Evolutionary conservation across 2,113 vertebrate genomes (phyloP), one percentile per base, ranked within the genome.

Genomic region (Prionailurus viverrinus): DNA sequence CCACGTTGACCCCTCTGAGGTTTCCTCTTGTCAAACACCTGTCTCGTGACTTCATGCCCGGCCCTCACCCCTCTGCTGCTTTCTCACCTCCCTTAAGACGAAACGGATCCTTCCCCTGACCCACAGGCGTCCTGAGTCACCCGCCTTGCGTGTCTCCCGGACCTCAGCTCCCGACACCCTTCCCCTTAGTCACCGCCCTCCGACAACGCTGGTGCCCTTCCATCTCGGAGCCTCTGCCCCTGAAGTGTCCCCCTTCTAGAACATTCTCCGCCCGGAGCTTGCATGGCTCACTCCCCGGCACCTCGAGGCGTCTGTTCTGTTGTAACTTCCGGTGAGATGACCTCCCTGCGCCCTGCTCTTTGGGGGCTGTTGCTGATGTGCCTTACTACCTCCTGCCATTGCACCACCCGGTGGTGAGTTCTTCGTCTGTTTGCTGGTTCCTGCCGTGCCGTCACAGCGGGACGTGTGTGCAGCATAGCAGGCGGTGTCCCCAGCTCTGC

Each of bases 1-100:
- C 39, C 58, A 5, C 1, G 2, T 36, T 1, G 66, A 29, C 25
- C 61, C 91, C 68, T 36, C 79, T 9, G 81, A 12, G 0, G 27
- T 25, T 4, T 10, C 58, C n/a, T 12, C 13, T 9, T 45, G 12
- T 23, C 91, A 39, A 51, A 63, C 1, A 1, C 3, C 10, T 13
- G 0, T 48, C 58, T 18, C n/a, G 0, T 1, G 7, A 33, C 7
- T 1, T 7, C 65, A 1, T 10, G 4, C 65, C 48, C 29, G 16
- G 27, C 78, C 23, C 21, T 27, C 73, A 1, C 10, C 25, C n/a
- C 33, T 13, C 91, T 0, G 7, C 21, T 0, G 5, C 29, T 3
- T 25, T 31, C 55, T 23, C 16, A 4, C 23, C n/a, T 27, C 55
- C 16, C 45, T 36, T 5, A 33, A 19, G 29, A 33, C 10, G 4